Percentiles rank a stretch among this genome's conserved stretches.
Conservation (phyloP, 92 coral and sea anemone species). For the Porites lobata region DNA sequence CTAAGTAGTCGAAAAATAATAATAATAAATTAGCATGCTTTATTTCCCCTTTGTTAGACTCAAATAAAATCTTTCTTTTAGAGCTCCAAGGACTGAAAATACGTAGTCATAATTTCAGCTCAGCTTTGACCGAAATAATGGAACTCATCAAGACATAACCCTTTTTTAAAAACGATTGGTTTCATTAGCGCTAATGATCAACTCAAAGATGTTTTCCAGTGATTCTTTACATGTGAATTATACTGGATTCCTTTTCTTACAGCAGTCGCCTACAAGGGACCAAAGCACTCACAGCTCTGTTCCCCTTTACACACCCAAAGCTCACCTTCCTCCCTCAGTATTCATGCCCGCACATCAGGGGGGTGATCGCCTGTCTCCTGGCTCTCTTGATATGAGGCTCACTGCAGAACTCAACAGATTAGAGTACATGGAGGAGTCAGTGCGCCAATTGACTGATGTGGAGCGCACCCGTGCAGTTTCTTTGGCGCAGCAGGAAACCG, state of each 20-base stretch:
- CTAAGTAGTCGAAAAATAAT: too few relatives aligned
- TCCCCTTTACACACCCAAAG: constrained; percentile 50
- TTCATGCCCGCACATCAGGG: constrained; percentile 71
- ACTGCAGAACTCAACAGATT: constrained; percentile 94
- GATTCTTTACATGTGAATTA: background rate
- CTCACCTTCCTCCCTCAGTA: constrained; percentile 73
- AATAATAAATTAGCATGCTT: too few relatives aligned
- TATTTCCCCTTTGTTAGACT: too few relatives aligned
- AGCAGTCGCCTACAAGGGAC: constrained; percentile 66
- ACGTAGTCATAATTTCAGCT: too few relatives aligned
- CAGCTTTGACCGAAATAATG: too few relatives aligned
- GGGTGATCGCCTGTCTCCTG: constrained; percentile 96
- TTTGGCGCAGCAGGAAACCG: constrained; percentile 97
- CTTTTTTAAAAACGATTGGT: too few relatives aligned
- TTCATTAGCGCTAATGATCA: too few relatives aligned
- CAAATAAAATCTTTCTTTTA: too few relatives aligned
- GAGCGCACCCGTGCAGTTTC: constrained; percentile 91
- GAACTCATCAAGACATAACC: too few relatives aligned
- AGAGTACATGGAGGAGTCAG: constrained; percentile 98
- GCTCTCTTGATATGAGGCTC: constrained; percentile 88
- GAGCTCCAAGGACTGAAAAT: too few relatives aligned
- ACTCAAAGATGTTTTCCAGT: too few relatives aligned
- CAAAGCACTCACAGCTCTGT: constrained; percentile 48
- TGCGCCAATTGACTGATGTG: constrained; percentile 92
- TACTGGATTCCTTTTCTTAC: background rate